Percentiles rank a stretch among this genome's conserved stretches.
Conservation (phyloP, 1,140 invertebrate species). For the Teleopsis dalmanni region DNA sequence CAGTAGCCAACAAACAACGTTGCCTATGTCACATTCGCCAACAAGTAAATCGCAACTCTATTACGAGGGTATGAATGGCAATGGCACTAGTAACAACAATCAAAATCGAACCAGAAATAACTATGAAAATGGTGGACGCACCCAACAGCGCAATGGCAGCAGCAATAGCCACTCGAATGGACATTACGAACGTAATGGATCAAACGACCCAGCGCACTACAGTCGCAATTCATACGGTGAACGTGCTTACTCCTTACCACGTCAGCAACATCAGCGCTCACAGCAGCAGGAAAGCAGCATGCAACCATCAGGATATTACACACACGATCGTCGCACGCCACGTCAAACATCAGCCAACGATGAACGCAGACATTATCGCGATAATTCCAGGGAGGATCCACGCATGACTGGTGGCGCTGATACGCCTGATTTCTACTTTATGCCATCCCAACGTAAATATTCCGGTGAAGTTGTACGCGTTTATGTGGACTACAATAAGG, state of each 20-base stretch:
- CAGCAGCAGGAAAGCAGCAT: constrained; percentile 40
- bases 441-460: constrained; percentile 88
- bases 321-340: constrained; percentile 32
- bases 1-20: constrained; percentile 36
- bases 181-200: constrained; percentile 15
- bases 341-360: constrained; percentile 15
- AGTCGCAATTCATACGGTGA: constrained; percentile 43
- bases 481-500: constrained; percentile 73
- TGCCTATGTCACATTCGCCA: constrained; percentile 44
- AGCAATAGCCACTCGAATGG: constrained; percentile 6
- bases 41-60: constrained; percentile 41
- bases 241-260: constrained; percentile 37
- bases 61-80: constrained; percentile 26
- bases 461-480: constrained; percentile 87
- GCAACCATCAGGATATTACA: constrained; percentile 47
- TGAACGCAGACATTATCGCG: constrained; percentile 26
- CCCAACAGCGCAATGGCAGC: constrained; percentile 7
- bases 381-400: constrained; percentile 36
- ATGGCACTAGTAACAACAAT: constrained; percentile 21
- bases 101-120: constrained; percentile 11
- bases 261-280: constrained; percentile 31
- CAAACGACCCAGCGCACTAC: constrained; percentile 36
- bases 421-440: constrained; percentile 87
- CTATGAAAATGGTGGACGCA: constrained; percentile 16
- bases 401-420: constrained; percentile 39